Evolutionary conservation across 92 coral and sea anemone species (phyloP).

Genomic region (Nematostella vectensis): DNA sequence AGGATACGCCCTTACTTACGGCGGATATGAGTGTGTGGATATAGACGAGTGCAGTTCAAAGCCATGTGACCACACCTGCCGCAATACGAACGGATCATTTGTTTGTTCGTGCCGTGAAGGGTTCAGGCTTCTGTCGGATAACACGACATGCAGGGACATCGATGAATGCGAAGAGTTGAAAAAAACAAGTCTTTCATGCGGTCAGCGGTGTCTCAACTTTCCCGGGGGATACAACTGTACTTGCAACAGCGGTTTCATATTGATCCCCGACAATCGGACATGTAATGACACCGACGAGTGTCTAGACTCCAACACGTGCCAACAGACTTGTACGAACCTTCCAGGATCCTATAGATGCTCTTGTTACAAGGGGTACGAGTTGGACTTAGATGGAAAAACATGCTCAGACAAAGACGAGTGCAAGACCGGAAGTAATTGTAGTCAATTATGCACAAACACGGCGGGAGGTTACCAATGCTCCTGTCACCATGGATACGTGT

Average conservation of each 20-base stretch:
- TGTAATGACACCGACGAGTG: slow-evolving; percentile 50
- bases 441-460: slow-evolving; percentile 21
- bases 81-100: slow-evolving; percentile 37
- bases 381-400: slow-evolving; percentile 17
- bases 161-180: slow-evolving; percentile 17
- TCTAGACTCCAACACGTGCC: slow-evolving; percentile 14
- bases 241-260: slow-evolving; percentile 7
- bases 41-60: slow-evolving; percentile 36
- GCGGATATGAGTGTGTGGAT: slow-evolving; percentile 34
- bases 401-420: slow-evolving; percentile 46
- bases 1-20: slow-evolving; percentile 31
- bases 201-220: slow-evolving; percentile 12
- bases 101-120: slow-evolving; percentile 36
- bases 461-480: slow-evolving; percentile 37
- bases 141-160: slow-evolving; percentile 11
- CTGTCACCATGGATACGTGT: slow-evolving; percentile 29
- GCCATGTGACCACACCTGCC: slow-evolving; percentile 35
- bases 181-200: slow-evolving; percentile 10
- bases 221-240: slow-evolving; percentile 22
- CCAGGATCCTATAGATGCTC: slow-evolving; percentile 37
- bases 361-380: slow-evolving; percentile 31
- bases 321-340: slow-evolving; percentile 33
- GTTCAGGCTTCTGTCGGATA: slow-evolving; percentile 13
- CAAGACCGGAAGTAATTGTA: slow-evolving; percentile 7
- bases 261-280: slow-evolving; percentile 21